Percentiles rank a stretch among this genome's conserved stretches.
These are phyloP conservation scores for Belgica antarctica DNA, from an alignment of 2,888 invertebrate species.

Conservation along the genomic window DNA sequence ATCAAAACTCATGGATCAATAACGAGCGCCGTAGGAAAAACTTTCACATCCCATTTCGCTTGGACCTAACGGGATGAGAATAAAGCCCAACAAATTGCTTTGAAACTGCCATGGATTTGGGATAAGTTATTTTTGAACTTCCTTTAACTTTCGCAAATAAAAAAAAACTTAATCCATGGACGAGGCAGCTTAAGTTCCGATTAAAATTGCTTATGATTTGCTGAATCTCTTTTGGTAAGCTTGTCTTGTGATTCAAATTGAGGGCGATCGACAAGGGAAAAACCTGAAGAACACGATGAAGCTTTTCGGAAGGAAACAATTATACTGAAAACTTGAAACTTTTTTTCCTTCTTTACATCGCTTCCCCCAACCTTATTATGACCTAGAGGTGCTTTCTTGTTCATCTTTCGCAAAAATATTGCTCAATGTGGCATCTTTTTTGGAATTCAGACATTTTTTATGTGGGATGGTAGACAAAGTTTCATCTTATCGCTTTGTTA, in stretches of 20 bases:
- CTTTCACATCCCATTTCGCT: too few species aligned
- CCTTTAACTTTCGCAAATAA: neutral
- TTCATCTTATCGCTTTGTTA: neutral
- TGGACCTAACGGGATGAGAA: neutral
- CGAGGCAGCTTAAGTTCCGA: neutral
- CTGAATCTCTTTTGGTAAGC: neutral
- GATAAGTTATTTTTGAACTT: neutral
- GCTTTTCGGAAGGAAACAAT: constrained; percentile 20
- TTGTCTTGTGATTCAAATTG: neutral
- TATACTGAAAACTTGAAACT: constrained; percentile 1
- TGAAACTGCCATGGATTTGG: too few species aligned
- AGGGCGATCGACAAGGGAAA: neutral
- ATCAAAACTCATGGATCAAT: constrained; percentile 5
- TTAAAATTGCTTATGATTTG: constrained; percentile 9
- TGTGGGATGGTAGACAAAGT: too few species aligned
- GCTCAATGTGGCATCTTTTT: neutral
- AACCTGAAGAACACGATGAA: neutral
- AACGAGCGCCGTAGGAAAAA: neutral
- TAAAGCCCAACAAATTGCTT: neutral
- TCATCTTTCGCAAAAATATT: neutral
- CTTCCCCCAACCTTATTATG: neutral
- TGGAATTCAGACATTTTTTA: too few species aligned
- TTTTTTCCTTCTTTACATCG: neutral
- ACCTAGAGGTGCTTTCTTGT: neutral
- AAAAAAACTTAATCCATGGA: neutral